Percentiles rank a stretch among this genome's conserved stretches.
Evolutionary conservation across 35 echinoderm and acorn worm species (phyloP).

Genomic region (Amphiura filiformis): DNA sequence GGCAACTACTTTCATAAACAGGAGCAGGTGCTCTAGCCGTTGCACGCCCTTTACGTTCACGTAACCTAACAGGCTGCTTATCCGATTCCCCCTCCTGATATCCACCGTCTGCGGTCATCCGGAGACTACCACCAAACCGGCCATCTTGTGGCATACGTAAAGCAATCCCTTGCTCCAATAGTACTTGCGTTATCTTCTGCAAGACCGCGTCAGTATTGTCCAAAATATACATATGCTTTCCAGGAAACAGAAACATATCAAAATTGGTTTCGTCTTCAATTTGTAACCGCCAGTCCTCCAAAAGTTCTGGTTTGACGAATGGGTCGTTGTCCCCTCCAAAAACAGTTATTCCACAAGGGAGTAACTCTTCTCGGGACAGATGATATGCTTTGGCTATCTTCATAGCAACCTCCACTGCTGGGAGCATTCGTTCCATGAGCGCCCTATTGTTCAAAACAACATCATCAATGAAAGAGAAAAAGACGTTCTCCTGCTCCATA

Average conservation of each 20-base stretch:
- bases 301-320: constrained; percentile 5
- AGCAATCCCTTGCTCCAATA: neutral
- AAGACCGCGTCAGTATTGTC: neutral
- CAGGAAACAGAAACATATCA: constrained; percentile 20
- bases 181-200: neutral
- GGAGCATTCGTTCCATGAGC: constrained; percentile 18
- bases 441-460: neutral
- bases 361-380: neutral
- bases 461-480: constrained; percentile 31
- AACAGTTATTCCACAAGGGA: constrained; percentile 36
- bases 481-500: constrained; percentile 1
- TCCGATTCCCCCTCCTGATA: neutral
- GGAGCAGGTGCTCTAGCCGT: neutral
- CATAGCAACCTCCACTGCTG: constrained; percentile 14
- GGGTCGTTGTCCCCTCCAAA: constrained; percentile 31
- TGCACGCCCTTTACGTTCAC: neutral
- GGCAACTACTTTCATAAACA: neutral
- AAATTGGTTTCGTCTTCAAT: neutral
- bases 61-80: neutral
- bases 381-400: constrained; percentile 14
- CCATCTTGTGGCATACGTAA: neutral
- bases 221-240: constrained; percentile 44
- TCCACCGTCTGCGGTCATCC: neutral
- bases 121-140: neutral
- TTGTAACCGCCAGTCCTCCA: constrained; percentile 27